phyloP scores from a whole-genome alignment of 2,888 invertebrate genomes.

The Stenodema calcarata region DNA sequence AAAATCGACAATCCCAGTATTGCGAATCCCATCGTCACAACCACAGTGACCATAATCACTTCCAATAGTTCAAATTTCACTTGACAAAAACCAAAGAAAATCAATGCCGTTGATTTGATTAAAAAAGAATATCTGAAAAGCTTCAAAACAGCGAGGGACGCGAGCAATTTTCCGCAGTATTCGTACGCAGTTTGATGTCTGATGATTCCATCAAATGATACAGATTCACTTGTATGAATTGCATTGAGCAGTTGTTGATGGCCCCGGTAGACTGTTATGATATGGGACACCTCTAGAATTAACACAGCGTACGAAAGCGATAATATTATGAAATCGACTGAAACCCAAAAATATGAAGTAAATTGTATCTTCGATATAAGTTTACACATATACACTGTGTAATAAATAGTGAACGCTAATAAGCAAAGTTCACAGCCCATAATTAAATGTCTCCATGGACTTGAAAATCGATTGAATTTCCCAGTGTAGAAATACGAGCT shows the following conservation, averaged over 20 bases:
- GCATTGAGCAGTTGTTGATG: background rate
- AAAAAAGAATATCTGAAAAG: background rate
- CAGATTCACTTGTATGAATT: background rate
- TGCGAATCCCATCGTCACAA: background rate
- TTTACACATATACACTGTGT: background rate
- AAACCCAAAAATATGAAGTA: background rate
- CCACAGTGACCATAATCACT: background rate
- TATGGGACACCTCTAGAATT: background rate
- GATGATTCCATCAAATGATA: background rate
- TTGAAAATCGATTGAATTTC: slow-evolving; percentile 67
- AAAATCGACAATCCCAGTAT: background rate
- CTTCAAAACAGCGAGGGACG: background rate
- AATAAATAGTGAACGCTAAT: background rate
- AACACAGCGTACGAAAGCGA: background rate
- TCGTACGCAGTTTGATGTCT: background rate
- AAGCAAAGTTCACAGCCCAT: background rate
- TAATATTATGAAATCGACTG: background rate
- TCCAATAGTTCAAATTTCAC: background rate
- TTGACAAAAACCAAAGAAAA: background rate
- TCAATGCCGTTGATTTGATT: background rate
- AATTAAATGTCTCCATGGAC: slow-evolving; percentile 61
- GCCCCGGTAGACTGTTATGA: background rate
- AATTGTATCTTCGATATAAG: background rate
- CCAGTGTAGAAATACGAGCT: slow-evolving; percentile 67
- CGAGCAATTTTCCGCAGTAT: background rate